A percentile compares a stretch with the other conserved stretches of the same genome.
Evolutionary conservation across 2,888 invertebrate genomes (phyloP).

Genomic region (Phytoseiulus persimilis): DNA sequence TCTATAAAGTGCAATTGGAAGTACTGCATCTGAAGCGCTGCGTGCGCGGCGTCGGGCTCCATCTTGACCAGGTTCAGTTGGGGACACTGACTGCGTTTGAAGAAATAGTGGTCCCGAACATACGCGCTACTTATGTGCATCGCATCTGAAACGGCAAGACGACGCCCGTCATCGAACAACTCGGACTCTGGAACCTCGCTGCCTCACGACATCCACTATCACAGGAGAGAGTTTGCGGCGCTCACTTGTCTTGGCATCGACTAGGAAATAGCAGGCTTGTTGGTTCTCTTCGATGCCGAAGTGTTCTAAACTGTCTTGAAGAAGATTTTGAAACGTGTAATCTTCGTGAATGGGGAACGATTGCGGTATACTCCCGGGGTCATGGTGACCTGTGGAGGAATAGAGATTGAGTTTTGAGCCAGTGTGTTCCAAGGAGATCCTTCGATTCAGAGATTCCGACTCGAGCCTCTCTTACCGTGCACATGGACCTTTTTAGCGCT

Average conservation of each 20-base stretch:
- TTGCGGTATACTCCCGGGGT: conserved; percentile 88
- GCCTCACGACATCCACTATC: background rate
- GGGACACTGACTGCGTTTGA: conserved; percentile 93
- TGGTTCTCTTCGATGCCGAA: conserved; percentile 87
- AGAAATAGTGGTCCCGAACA: conserved; percentile 89
- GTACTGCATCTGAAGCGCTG: conserved; percentile 80
- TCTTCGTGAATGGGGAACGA: conserved; percentile 94
- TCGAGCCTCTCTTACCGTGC: conserved; percentile 64
- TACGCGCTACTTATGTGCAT: conserved; percentile 91
- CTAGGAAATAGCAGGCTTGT: conserved; percentile 83
- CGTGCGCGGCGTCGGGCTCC: conserved; percentile 81
- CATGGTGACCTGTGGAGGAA: conserved; percentile 49
- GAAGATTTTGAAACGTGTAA: conserved; percentile 84
- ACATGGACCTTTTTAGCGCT: conserved; percentile 98
- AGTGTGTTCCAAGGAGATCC: background rate
- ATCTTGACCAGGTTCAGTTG: conserved; percentile 86
- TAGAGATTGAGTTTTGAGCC: background rate
- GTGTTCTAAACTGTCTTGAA: conserved; percentile 91
- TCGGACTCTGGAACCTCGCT: background rate
- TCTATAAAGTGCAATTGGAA: conserved; percentile 88
- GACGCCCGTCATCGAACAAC: conserved; percentile 13
- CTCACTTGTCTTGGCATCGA: conserved; percentile 95
- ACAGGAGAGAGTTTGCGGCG: background rate
- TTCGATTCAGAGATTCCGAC: background rate
- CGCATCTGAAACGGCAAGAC: conserved; percentile 65